Base-by-base conservation (phyloP, 2,113 vertebrate species). In the Cynopterus brachyotis region DNA sequence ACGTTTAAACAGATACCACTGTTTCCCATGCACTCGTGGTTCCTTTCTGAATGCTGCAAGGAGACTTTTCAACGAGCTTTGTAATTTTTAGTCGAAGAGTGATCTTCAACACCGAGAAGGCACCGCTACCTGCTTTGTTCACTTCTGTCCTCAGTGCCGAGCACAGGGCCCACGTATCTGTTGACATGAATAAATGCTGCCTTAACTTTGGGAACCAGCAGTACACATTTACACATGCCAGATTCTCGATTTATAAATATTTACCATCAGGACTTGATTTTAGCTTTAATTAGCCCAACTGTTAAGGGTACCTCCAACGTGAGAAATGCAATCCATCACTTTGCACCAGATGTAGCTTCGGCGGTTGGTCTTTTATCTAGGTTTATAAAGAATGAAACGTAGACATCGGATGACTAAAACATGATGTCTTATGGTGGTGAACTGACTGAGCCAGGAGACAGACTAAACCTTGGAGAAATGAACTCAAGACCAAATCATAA, bases 221-320 rank as follows among this genome's bases (percentile, higher is more conserved):
- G 96, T 91, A 93, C 94, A 92, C 88, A 97, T 96, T 98, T 97
- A 91, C 75, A 97, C 96, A 94, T 37, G 86, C 96, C 98, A 98
- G 98, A 98, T 98, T 98, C 97, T 94, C 92, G 76, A 98, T 98
- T 98, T 97, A 98, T 98, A 99, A 99, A 98, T 99, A 99, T 98
- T 99, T 98, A 99, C 98, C 95, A 85, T 97, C 96, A 98, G 97
- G 98, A 98, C 98, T 95, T 96, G 97, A 98, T 98, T 98, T 98
- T 98, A 98, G 98, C 97, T 98, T 98, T 98, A 98, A 99, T 99
- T 98, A 98, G 97, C 97, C 97, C 97, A 98, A 98, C 98, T 99
- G 98, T 98, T 98, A 98, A 97, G 98, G 98, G 98, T 98, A 98
- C 98, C 98, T 99, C 97, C 95, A 91, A 98, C 97, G 98, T 98